phyloP scores from a whole-genome alignment of 2,888 invertebrate genomes.

The Conomelus anceps region DNA sequence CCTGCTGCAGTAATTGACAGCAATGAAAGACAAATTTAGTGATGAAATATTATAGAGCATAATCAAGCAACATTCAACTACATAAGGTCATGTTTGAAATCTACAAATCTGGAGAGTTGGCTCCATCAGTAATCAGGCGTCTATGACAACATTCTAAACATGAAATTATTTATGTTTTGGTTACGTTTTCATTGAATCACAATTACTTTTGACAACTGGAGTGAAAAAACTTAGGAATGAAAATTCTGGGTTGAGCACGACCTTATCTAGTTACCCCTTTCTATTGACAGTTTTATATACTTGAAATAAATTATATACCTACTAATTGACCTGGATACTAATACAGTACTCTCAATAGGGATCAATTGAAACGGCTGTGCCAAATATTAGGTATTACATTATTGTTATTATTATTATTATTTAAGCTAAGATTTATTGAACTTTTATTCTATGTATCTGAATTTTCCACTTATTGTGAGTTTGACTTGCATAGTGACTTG shows the following conservation, averaged over 20 bases:
- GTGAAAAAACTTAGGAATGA: background rate
- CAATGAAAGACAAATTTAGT: background rate
- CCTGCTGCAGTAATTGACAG: background rate
- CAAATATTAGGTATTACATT: constrained; percentile 3
- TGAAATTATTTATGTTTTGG: background rate
- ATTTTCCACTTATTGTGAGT: background rate
- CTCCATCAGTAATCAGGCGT: background rate
- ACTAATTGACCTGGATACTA: background rate
- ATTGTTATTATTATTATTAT: background rate
- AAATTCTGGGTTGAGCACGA: background rate
- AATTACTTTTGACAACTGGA: background rate
- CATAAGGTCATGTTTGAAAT: background rate
- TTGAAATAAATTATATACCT: background rate
- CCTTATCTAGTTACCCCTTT: background rate
- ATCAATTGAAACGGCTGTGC: constrained; percentile 1
- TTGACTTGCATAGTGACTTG: background rate
- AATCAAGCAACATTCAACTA: background rate
- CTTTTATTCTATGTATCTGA: background rate
- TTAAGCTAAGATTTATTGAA: background rate
- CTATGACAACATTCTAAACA: background rate
- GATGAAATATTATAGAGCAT: background rate
- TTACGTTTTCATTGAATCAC: background rate
- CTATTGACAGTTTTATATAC: background rate
- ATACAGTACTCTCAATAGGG: background rate
- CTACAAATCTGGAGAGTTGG: background rate